Evolutionary conservation across 2,113 vertebrate genomes (phyloP).

Genomic region (Choloepus hoffmanni): DNA sequence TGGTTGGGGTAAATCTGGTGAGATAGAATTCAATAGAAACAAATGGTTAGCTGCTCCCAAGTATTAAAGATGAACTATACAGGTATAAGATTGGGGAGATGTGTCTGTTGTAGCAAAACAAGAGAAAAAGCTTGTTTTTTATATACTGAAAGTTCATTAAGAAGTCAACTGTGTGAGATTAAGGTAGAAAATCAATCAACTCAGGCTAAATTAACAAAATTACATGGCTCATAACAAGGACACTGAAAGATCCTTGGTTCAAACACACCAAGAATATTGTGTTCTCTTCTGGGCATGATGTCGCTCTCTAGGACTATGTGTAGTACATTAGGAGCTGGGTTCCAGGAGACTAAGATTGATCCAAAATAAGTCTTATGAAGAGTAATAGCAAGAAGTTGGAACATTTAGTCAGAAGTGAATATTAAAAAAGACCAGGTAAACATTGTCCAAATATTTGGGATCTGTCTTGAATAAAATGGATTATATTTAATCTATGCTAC

Average conservation of each 20-base stretch:
- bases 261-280: neutral
- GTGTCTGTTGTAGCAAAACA: neutral
- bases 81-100: neutral
- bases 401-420: neutral
- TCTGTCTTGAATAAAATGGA: neutral
- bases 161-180: neutral
- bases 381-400: neutral
- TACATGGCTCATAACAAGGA: neutral
- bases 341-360: neutral
- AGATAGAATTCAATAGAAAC: constrained; percentile 27
- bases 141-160: constrained; percentile 34
- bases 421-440: neutral
- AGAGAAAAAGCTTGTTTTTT: neutral
- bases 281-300: neutral
- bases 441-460: constrained; percentile 27
- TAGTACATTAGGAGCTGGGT: neutral
- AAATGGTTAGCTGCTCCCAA: neutral
- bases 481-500: neutral
- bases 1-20: neutral
- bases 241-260: neutral
- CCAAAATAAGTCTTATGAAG: neutral
- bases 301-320: neutral
- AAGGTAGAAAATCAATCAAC: constrained; percentile 28
- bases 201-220: neutral
- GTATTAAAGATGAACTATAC: neutral